Percentiles rank a stretch among this genome's conserved stretches.
phyloP scores from a whole-genome alignment of 2,113 vertebrate genomes.

The Platycercus adscitus region DNA sequence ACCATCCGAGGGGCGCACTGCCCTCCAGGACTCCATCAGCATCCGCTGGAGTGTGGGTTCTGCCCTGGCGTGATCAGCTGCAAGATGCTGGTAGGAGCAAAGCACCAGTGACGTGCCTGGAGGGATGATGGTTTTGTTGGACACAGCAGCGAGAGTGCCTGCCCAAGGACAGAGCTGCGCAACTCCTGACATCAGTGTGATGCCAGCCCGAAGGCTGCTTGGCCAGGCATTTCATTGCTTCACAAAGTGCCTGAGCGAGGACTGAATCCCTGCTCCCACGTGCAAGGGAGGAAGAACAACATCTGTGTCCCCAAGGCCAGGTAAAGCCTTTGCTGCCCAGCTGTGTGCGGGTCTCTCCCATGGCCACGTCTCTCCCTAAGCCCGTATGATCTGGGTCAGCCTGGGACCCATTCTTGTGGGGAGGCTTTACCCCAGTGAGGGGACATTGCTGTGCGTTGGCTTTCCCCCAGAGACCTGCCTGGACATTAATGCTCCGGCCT shows the following conservation, averaged over 20 bases:
- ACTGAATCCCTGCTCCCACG: neutral
- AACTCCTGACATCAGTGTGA: fast-evolving
- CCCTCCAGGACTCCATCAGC: fast-evolving
- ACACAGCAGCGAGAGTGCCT: fast-evolving
- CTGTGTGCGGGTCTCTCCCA: fast-evolving
- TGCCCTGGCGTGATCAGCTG: neutral
- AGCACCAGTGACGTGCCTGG: fast-evolving
- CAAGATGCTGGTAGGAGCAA: neutral
- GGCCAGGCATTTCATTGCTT: fast-evolving
- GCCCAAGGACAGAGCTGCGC: neutral
- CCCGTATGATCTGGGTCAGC: fast-evolving
- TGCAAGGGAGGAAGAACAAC: neutral
- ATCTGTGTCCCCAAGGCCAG: neutral
- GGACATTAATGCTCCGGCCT: neutral
- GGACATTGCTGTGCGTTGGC: fast-evolving
- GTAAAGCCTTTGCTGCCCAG: neutral
- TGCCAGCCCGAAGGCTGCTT: neutral
- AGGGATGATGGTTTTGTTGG: neutral
- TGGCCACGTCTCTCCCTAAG: neutral
- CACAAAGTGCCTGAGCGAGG: neutral
- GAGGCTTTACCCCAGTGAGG: neutral
- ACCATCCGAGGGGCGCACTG: neutral
- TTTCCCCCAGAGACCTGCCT: neutral
- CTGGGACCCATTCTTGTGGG: too few species aligned
- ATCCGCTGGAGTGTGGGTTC: fast-evolving